Percentiles rank a stretch among this genome's conserved stretches.
These are phyloP conservation scores for Drosophila neotestacea DNA, from an alignment of 2,888 invertebrate genomes.

Conservation along the genomic window DNA sequence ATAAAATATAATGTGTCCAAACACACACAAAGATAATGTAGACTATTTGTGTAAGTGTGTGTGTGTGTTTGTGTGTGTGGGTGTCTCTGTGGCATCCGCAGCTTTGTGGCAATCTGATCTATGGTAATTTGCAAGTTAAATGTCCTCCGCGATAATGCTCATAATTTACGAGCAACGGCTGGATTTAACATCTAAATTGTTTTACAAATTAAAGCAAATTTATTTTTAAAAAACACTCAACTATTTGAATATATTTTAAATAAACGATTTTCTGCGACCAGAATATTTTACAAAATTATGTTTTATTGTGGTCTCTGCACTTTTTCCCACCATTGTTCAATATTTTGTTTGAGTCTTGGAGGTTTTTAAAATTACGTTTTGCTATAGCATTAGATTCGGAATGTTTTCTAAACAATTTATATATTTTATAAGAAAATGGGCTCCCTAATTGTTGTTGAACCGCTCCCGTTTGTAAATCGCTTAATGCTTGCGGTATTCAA, in stretches of 20 bases:
- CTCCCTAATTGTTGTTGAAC: not conserved
- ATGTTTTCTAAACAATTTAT: no score
- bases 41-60: constrained; percentile 18
- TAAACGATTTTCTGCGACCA: no score
- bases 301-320: no score
- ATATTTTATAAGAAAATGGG: no score
- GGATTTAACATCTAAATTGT: constrained; percentile 12
- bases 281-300: no score
- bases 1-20: constrained; percentile 66
- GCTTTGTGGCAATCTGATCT: constrained; percentile 58
- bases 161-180: constrained; percentile 51
- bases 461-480: constrained; percentile 39
- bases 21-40: constrained; percentile 45
- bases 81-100: constrained; percentile 36
- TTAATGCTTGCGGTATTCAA: constrained; percentile 32
- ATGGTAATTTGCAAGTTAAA: constrained; percentile 71
- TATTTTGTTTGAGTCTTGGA: no score
- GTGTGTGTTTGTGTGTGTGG: constrained; percentile 17
- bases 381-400: no score
- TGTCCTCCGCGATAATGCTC: constrained; percentile 65
- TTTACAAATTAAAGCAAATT: constrained; percentile 7
- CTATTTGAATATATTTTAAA: not conserved
- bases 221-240: not conserved
- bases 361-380: no score
- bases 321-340: no score